Percentiles rank a stretch among this genome's conserved stretches.
Conservation (phyloP, 2,113 vertebrate species). For the Macquaria australasica region DNA sequence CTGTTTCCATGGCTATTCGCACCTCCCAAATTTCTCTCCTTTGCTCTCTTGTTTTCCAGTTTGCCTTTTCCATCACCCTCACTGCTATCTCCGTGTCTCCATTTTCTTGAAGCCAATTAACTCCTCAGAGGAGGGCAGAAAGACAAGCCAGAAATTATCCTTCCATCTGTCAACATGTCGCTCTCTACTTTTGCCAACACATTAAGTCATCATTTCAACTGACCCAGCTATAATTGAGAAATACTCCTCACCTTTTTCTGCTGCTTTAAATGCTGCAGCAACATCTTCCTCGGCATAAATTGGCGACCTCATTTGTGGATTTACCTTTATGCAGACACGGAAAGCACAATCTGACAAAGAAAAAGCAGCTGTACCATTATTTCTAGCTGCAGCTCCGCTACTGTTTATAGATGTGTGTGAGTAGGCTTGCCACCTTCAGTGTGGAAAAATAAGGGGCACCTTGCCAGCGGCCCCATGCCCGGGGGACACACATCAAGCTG, state of each 20-base stretch:
- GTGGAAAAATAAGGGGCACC: too few species aligned
- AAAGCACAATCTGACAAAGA: neutral
- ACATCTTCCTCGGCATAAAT: neutral
- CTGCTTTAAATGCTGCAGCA: neutral
- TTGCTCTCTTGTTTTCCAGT: slow-evolving; percentile 4
- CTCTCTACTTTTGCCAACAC: slow-evolving; percentile 14
- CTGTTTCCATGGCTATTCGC: slow-evolving; percentile 30
- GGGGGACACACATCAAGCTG: too few species aligned
- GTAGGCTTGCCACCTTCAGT: too few species aligned
- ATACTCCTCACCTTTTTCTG: neutral
- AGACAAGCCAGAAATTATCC: slow-evolving; percentile 44
- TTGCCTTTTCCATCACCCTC: slow-evolving; percentile 22
- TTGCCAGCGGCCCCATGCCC: too few species aligned
- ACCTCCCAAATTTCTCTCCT: slow-evolving; percentile 17
- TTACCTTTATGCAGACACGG: neutral
- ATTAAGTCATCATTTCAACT: slow-evolving; percentile 32
- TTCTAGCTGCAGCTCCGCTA: slow-evolving; percentile 17
- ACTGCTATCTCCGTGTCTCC: slow-evolving; percentile 5
- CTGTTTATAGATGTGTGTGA: slow-evolving; percentile 7
- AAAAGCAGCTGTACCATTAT: neutral
- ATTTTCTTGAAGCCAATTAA: slow-evolving; percentile 47
- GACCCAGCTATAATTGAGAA: slow-evolving; percentile 8
- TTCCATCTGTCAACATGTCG: slow-evolving; percentile 39
- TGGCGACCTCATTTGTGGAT: slow-evolving; percentile 26
- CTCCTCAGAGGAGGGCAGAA: slow-evolving; percentile 27